phyloP scores from a whole-genome alignment of 92 coral and sea anemone species.

The Heliopora coerulea region DNA sequence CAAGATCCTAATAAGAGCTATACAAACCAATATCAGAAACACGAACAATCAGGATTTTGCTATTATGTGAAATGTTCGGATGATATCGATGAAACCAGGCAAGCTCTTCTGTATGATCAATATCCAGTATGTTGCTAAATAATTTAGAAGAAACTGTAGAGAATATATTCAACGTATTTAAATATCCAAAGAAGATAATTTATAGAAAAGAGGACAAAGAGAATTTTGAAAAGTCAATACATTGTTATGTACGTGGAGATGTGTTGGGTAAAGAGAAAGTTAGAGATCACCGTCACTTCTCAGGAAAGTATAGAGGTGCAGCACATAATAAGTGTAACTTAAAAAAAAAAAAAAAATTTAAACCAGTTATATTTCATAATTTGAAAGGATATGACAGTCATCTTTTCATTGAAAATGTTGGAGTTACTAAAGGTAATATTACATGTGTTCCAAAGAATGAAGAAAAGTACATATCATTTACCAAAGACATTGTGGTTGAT shows the following conservation, averaged over 20 bases:
- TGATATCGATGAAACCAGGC: neutral
- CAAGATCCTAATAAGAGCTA: conserved; percentile 45
- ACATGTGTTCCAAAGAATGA: conserved; percentile 54
- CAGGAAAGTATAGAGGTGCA: conserved; percentile 52
- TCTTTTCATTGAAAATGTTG: conserved; percentile 50
- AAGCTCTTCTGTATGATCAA: conserved; percentile 10
- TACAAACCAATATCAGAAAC: conserved; percentile 52
- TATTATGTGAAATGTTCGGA: conserved; percentile 48
- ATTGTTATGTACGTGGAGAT: conserved; percentile 41
- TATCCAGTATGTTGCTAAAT: neutral
- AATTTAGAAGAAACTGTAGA: conserved; percentile 45
- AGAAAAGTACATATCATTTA: conserved; percentile 54
- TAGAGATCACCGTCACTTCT: conserved; percentile 45
- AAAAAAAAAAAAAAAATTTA: conserved; percentile 13
- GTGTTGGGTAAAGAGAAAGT: conserved; percentile 18
- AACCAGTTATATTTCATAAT: conserved; percentile 53
- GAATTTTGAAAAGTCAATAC: conserved; percentile 6
- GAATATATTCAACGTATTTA: conserved; percentile 46
- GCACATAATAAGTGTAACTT: conserved; percentile 48
- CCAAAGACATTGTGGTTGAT: conserved; percentile 18
- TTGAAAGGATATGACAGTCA: conserved; percentile 45
- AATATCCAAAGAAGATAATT: conserved; percentile 8
- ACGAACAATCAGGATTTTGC: conserved; percentile 48
- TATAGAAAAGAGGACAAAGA: conserved; percentile 26
- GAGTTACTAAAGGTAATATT: conserved; percentile 34